Conservation (phyloP, 2,113 vertebrate genomes). For the Gobio gobio region DNA sequence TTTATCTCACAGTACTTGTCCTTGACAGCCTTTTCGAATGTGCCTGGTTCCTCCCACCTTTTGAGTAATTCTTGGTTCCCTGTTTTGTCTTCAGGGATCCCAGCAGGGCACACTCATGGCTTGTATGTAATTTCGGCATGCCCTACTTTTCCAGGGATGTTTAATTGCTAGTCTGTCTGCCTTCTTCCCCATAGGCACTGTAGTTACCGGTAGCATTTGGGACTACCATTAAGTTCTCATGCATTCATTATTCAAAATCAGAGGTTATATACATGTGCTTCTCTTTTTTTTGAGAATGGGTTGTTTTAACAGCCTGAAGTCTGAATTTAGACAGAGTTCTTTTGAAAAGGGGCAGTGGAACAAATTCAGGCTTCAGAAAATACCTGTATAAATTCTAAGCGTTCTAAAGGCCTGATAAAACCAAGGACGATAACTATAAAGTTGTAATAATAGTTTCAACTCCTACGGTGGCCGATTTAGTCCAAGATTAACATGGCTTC, state of each 20-base stretch:
- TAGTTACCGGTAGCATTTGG: constrained; percentile 15
- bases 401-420: neutral
- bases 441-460: neutral
- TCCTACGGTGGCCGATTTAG: too few relatives aligned
- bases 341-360: neutral
- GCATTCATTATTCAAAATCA: constrained; percentile 41
- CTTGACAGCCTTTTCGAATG: neutral
- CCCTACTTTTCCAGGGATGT: constrained; percentile 45
- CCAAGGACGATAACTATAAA: neutral
- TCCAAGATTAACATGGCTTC: too few relatives aligned
- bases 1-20: neutral
- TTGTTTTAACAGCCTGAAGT: neutral
- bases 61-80: constrained; percentile 25
- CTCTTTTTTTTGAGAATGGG: neutral
- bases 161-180: constrained; percentile 36
- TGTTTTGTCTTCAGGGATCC: constrained; percentile 18
- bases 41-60: neutral
- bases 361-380: neutral
- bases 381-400: neutral
- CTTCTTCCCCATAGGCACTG: constrained; percentile 13
- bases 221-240: constrained; percentile 14
- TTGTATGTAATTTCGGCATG: constrained; percentile 44
- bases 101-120: constrained; percentile 14
- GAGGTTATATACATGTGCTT: constrained; percentile 15
- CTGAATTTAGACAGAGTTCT: neutral